Evolutionary conservation across 2,797 vertebrate species (phyloP).

Genomic region (Parotocinclus haroldoi): DNA sequence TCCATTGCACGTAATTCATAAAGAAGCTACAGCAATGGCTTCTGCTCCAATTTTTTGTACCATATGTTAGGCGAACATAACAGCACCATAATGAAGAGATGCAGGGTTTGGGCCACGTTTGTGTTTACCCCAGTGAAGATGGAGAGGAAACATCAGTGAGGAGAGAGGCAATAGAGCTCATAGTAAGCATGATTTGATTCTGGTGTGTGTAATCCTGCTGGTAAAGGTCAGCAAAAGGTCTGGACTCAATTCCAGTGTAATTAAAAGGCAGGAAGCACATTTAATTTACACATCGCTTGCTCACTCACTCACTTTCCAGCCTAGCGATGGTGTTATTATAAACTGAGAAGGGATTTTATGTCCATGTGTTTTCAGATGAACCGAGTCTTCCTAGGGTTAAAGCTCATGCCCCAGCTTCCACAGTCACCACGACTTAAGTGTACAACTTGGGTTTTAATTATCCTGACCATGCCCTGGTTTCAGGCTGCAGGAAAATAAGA

Average conservation of each 20-base stretch:
- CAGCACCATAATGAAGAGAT: too few species aligned
- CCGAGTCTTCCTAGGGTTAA: neutral
- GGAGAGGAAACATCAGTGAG: neutral
- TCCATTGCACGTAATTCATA: too few species aligned
- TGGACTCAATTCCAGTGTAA: constrained; percentile 3
- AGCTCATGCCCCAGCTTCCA: neutral
- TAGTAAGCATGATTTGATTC: neutral
- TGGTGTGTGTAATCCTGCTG: neutral
- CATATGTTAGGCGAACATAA: neutral
- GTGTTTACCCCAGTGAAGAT: neutral
- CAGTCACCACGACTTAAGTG: neutral
- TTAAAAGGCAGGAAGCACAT: constrained; percentile 6
- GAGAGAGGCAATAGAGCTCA: neutral
- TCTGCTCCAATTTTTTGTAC: neutral
- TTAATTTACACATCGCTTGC: neutral
- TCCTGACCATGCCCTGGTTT: neutral
- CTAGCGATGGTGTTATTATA: neutral
- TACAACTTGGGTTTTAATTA: neutral
- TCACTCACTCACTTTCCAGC: neutral
- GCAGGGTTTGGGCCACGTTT: neutral
- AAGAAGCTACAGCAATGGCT: too few species aligned
- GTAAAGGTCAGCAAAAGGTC: neutral
- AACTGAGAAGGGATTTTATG: constrained; percentile 5
- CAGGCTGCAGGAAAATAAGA: too few species aligned
- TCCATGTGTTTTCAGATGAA: too few species aligned